Base-by-base conservation (phyloP, 2,797 vertebrate genomes). In the Eulemur mongoz region DNA sequence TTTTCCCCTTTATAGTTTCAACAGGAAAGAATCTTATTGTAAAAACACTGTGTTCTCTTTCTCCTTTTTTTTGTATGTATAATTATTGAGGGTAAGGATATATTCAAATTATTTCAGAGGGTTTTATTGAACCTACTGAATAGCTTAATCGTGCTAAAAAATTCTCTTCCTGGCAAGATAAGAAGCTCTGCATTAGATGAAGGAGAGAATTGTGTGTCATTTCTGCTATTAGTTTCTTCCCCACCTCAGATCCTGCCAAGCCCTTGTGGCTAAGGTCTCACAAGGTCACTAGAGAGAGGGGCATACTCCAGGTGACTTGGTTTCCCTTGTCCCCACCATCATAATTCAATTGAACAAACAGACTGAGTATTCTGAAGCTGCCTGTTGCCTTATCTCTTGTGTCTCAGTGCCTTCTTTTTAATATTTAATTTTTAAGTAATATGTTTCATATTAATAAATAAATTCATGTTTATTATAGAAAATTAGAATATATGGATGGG, bases 1-100 rank as follows among this genome's bases (percentile, higher is more conserved):
- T n/a, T 52, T 78, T 43, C n/a, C 22, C 30, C 52, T 93, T 87
- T 89, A 35, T 96, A 92, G 81, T 91, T 93, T 96, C 81, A 85
- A 69, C 35, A 95, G 73, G 76, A 92, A 86, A 95, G 73, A 93
- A 69, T 89, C 43, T 52, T 75, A 78, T 5, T 91, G 54, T 88
- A 83, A 96, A 95, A 75, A 69, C 76, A 88, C 52, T 52, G 40
- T 89, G 38, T 94, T 90, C 50, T 93, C 50, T 80, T 59, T 81
- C 20, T 85, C 11, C 35, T 40, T 27, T 50, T 50, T 91, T 83
- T 76, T 63, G 23, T 63, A 76, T 67, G 25, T 73, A 40, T 90
- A 83, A 83, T 89, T 84, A 93, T 45, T 82, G 83, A 97, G 61
- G 76, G 15, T 76, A 69, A 90, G 50, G 69, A 93, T 94, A 88